These are phyloP conservation scores for Eurosta solidaginis DNA, from an alignment of 1,140 invertebrate species.

Conservation along the genomic window DNA sequence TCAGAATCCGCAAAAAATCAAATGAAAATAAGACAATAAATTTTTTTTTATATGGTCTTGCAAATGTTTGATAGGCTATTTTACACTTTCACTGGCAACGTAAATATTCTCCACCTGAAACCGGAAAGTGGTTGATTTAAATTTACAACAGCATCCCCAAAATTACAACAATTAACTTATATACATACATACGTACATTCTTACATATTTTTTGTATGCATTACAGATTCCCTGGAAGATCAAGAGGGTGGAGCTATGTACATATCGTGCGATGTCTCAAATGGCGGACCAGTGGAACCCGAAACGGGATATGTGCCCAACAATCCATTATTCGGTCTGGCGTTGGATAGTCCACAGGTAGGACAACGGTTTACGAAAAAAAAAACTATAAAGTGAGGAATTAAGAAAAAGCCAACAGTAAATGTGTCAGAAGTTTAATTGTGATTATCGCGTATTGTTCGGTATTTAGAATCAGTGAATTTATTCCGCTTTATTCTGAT, in stretches of 20 bases:
- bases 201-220: not conserved
- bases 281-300: constrained; percentile 59
- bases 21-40: not conserved
- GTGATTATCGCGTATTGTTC: too few relatives aligned
- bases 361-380: constrained; percentile 27
- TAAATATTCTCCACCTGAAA: not conserved
- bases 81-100: not conserved
- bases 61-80: too few relatives aligned
- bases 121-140: not conserved
- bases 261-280: constrained; percentile 61
- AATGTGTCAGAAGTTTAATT: too few relatives aligned
- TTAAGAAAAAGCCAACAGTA: too few relatives aligned
- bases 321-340: constrained; percentile 59
- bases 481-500: not conserved
- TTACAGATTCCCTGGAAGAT: constrained; percentile 60
- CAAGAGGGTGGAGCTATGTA: constrained; percentile 62
- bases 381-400: too few relatives aligned
- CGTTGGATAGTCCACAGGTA: constrained; percentile 60
- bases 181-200: not conserved
- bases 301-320: constrained; percentile 60
- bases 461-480: too few relatives aligned
- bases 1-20: too few relatives aligned
- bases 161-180: not conserved
- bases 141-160: not conserved
- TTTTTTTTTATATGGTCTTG: not conserved